These are phyloP conservation scores for Lepilemur ruficaudatus DNA, from an alignment of 2,797 vertebrate genomes.

Conservation along the genomic window DNA sequence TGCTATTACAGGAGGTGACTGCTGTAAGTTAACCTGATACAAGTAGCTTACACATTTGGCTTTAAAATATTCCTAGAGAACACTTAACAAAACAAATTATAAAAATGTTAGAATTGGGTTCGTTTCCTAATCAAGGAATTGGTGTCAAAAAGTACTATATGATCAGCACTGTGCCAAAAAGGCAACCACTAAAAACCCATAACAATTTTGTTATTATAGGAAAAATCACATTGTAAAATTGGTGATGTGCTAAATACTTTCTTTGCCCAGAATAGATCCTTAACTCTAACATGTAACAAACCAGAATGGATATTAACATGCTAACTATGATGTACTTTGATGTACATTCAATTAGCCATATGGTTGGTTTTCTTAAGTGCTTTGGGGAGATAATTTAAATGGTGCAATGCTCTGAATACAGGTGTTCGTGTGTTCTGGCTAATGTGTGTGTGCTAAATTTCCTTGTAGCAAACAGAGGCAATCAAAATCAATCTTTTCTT, in stretches of 20 bases:
- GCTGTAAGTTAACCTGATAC: background rate
- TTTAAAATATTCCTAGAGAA: constrained; percentile 10
- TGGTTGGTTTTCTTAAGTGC: background rate
- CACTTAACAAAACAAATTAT: background rate
- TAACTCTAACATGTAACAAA: background rate
- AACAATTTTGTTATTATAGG: background rate
- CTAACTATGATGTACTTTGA: background rate
- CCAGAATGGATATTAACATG: background rate
- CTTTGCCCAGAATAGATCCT: background rate
- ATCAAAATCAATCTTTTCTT: background rate
- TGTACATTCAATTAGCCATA: background rate
- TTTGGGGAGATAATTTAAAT: background rate
- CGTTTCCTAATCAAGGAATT: background rate
- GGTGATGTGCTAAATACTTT: background rate
- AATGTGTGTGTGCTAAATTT: background rate
- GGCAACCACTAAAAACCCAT: background rate
- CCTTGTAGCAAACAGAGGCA: background rate
- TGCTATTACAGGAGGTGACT: background rate
- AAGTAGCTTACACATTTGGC: background rate
- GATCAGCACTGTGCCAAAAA: background rate
- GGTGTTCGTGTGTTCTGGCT: background rate
- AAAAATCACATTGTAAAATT: background rate
- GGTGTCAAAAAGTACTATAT: background rate
- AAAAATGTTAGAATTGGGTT: background rate
- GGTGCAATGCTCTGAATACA: background rate